Evolutionary conservation across 1,140 invertebrate genomes (phyloP), one percentile per base, ranked within the genome.

Genomic region (Drosophila bocki): DNA sequence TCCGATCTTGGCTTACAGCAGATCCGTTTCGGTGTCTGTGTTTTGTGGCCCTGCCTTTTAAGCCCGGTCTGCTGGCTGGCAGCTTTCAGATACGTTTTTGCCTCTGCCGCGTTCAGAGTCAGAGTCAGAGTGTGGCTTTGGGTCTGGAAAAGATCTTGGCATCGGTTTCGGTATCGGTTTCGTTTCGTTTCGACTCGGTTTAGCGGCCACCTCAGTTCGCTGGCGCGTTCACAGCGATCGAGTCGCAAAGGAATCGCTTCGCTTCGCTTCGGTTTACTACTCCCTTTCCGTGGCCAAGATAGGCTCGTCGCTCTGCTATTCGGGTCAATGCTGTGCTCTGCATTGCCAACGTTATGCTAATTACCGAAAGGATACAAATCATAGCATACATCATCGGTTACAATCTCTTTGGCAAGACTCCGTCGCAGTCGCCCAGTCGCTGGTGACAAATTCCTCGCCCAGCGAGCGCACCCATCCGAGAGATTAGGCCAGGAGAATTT

Each of bases 261-360:
- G 37, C 22, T 15, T 48, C 26, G 37, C 37, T 13, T 39, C 13
- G 37, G 15, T 15, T 33, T 33, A 19, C 17, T 33, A 35, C 17
- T 26, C 41, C 47, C 8, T 48, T 42, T 61, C 54, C n/a, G 74
- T 75, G 72, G 84, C 78, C 84, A 87, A 85, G 56, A 88, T 88
- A 88, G 85, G 80, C 78, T 78, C 85, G 59, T 76, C 70, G 84
- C 19, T 50, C 64, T 85, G 54, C 70, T 82, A 85, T 62, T 85
- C 63, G 82, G 53, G 53, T 88, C 85, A 90, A 88, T 88, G 85
- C 83, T 91, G 77, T 85, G 78, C 85, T 72, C 37, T 61, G 75
- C 82, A 88, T 88, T 82, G 85, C 82, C 86, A 85, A 86, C 91
- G 91, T 92, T 85, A 92, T 92, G 91, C 91, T 92, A 92, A 92